Percentiles rank a stretch among this genome's conserved stretches.
These are phyloP conservation scores for Leucophenga maculata DNA, from an alignment of 2,888 invertebrate species.

Conservation along the genomic window DNA sequence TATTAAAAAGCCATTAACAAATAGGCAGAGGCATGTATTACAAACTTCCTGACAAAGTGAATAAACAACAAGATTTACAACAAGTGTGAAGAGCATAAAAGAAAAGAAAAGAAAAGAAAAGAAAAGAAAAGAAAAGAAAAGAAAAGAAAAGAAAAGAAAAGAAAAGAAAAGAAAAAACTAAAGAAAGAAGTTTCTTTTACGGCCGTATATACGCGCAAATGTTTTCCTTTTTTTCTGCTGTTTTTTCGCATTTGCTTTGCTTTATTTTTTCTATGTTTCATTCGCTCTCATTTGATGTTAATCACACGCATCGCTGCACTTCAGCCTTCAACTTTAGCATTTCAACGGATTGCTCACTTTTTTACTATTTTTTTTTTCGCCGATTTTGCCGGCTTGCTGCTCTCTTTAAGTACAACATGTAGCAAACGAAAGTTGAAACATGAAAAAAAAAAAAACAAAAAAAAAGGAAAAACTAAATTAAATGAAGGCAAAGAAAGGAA, in stretches of 20 bases:
- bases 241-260: neutral
- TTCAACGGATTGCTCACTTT: constrained; percentile 29
- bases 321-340: constrained; percentile 40
- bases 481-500: neutral
- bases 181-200: neutral
- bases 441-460: neutral
- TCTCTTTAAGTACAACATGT: no score
- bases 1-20: no score
- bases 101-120: neutral
- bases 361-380: constrained; percentile 1
- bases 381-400: constrained; percentile 24
- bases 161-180: neutral
- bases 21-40: no score
- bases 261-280: constrained; percentile 17
- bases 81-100: no score
- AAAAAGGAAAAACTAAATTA: neutral
- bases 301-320: constrained; percentile 59
- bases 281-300: constrained; percentile 48
- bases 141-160: neutral
- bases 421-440: no score
- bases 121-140: neutral
- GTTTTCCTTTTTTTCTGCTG: neutral
- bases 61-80: no score
- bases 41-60: no score
- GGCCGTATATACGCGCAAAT: no score